Percentiles rank a stretch among this genome's conserved stretches.
These are phyloP conservation scores for Steromphala cineraria DNA, from an alignment of 2,888 invertebrate species.

Conservation along the genomic window DNA sequence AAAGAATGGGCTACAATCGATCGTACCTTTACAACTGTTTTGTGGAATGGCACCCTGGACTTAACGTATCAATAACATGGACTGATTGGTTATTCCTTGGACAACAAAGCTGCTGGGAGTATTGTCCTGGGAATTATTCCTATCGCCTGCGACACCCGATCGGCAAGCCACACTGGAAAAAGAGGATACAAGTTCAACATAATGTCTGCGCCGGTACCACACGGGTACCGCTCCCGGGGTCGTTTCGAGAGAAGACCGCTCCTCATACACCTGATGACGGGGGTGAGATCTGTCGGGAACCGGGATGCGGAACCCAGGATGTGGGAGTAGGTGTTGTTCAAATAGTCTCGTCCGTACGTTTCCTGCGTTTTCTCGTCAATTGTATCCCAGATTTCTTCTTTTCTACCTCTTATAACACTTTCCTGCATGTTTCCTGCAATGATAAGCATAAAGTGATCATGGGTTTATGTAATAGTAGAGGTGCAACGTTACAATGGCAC, in stretches of 20 bases:
- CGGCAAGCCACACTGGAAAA: slow-evolving; percentile 69
- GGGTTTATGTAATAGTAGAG: no score
- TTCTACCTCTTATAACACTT: slow-evolving; percentile 47
- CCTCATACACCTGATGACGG: slow-evolving; percentile 68
- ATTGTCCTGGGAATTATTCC: slow-evolving; percentile 54
- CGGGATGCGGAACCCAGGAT: slow-evolving; percentile 46
- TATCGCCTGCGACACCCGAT: slow-evolving; percentile 57
- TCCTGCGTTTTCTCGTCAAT: slow-evolving; percentile 58
- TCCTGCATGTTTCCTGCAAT: slow-evolving; percentile 60
- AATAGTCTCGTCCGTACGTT: slow-evolving; percentile 65
- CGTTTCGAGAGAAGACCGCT: slow-evolving; percentile 68
- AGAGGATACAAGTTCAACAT: slow-evolving; percentile 61
- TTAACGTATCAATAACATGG: no score
- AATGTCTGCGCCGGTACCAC: slow-evolving; percentile 67
- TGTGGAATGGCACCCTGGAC: no score
- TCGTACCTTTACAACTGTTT: no score
- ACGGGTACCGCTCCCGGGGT: slow-evolving; percentile 66
- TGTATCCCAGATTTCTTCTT: slow-evolving; percentile 65
- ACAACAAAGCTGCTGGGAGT: slow-evolving; percentile 35
- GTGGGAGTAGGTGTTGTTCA: slow-evolving; percentile 60
- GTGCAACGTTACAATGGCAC: no score
- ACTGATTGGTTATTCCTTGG: no score
- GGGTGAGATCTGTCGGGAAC: slow-evolving; percentile 66
- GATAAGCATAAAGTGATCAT: background rate
- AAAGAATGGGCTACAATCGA: no score